Percentiles rank a stretch among this genome's conserved stretches.
Evolutionary conservation across 2,888 invertebrate genomes (phyloP).

Genomic region (Halictus ligatus): DNA sequence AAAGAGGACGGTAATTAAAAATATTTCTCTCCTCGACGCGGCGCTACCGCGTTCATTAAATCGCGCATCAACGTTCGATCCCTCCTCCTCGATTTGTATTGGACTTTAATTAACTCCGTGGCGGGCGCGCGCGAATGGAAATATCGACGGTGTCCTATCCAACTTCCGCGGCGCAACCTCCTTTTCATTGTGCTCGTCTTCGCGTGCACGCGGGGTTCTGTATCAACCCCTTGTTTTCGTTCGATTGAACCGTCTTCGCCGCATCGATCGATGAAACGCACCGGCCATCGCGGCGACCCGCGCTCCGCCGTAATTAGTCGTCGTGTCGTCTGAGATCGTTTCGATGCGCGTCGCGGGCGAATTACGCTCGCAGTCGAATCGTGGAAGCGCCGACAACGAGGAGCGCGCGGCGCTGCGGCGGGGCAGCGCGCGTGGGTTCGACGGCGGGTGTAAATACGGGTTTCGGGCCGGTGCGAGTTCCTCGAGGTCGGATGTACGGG

Average conservation of each 20-base stretch:
- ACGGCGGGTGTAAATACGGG: slow-evolving; percentile 59
- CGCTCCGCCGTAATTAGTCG: slow-evolving; percentile 35
- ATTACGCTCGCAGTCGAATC: slow-evolving; percentile 57
- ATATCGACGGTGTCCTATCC: slow-evolving; percentile 14
- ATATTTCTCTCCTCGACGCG: slow-evolving; percentile 21
- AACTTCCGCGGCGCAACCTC: slow-evolving; percentile 1
- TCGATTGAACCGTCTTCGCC: slow-evolving; percentile 10
- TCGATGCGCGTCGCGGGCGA: slow-evolving; percentile 41
- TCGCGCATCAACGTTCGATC: slow-evolving; percentile 6
- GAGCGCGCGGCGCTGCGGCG: no score
- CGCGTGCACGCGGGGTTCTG: not conserved
- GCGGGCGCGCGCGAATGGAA: not conserved
- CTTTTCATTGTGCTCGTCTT: not conserved
- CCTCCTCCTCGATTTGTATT: not conserved
- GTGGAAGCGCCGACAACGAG: slow-evolving; percentile 49
- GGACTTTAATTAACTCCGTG: slow-evolving; percentile 36
- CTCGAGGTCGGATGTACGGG: slow-evolving; percentile 49
- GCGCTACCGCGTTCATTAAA: slow-evolving; percentile 39
- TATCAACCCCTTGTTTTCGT: not conserved
- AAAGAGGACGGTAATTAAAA: slow-evolving; percentile 55
- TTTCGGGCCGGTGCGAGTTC: slow-evolving; percentile 47
- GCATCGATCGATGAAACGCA: slow-evolving; percentile 42
- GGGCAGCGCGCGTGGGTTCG: slow-evolving; percentile 43
- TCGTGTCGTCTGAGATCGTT: slow-evolving; percentile 57
- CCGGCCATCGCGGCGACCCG: slow-evolving; percentile 18